phyloP scores from a whole-genome alignment of 2,113 vertebrate species.

The Syngnathus typhle region DNA sequence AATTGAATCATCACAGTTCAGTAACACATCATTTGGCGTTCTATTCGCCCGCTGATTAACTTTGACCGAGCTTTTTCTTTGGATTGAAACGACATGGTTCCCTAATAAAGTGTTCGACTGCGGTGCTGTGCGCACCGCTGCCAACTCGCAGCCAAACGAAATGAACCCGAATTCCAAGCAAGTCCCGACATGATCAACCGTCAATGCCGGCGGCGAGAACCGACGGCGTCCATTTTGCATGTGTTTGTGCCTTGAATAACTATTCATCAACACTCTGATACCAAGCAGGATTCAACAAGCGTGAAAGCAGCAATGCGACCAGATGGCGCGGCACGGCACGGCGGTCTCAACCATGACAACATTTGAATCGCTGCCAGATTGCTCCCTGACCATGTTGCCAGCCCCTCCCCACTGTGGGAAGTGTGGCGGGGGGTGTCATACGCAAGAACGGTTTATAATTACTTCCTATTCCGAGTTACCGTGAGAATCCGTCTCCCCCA shows the following conservation, averaged over 20 bases:
- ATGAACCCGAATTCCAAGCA: background rate
- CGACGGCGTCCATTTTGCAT: background rate
- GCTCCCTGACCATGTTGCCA: background rate
- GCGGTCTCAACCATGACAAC: constrained; percentile 8
- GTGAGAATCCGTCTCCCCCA: background rate
- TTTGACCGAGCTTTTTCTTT: background rate
- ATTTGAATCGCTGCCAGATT: constrained; percentile 4
- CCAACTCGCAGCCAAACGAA: background rate
- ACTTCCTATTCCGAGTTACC: background rate
- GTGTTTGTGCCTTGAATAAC: background rate
- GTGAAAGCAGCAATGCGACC: constrained; percentile 2
- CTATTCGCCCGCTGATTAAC: background rate
- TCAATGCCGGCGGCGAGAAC: background rate
- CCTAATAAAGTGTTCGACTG: background rate
- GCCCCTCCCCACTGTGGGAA: background rate
- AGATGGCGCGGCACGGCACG: background rate
- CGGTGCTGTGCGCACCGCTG: background rate
- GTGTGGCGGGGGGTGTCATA: background rate
- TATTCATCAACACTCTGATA: background rate
- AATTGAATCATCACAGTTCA: background rate
- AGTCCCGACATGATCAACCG: background rate
- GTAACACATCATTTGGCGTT: background rate
- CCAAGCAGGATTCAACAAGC: constrained; percentile 3
- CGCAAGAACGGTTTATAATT: background rate
- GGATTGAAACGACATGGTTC: background rate